Conservation (phyloP, 1,140 invertebrate species). For the Cydia amplana region DNA sequence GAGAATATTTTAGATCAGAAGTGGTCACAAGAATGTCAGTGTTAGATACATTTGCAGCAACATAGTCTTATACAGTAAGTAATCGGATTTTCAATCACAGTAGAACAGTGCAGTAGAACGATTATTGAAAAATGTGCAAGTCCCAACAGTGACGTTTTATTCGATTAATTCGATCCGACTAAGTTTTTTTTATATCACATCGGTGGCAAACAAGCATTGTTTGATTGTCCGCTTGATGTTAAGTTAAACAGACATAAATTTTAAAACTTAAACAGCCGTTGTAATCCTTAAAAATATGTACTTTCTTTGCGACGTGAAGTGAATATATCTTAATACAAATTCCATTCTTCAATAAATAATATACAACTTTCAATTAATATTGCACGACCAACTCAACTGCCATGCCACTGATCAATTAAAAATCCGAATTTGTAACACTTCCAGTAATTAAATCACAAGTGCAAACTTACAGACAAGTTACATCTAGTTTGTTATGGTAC, state of each 20-base stretch:
- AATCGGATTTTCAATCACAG: neutral
- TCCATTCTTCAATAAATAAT: neutral
- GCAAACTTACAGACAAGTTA: neutral
- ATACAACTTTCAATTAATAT: neutral
- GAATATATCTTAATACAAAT: no score
- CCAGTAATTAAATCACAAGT: neutral
- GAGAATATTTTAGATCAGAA: neutral
- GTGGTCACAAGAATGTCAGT: neutral
- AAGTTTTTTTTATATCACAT: no score
- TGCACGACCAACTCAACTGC: no score
- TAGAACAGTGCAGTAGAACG: neutral
- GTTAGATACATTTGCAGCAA: neutral
- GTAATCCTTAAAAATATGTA: no score
- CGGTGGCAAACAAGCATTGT: no score
- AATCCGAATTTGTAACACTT: conserved; percentile 10
- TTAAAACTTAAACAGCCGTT: no score
- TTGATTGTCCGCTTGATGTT: no score
- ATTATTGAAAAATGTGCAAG: no score
- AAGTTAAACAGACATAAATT: no score
- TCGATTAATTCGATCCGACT: no score
- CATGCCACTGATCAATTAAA: neutral
- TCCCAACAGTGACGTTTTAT: no score
- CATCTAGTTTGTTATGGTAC: neutral
- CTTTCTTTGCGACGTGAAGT: no score
- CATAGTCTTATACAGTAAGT: neutral